phyloP scores from a whole-genome alignment of 2,888 invertebrate genomes.

The Brachycybe producta region DNA sequence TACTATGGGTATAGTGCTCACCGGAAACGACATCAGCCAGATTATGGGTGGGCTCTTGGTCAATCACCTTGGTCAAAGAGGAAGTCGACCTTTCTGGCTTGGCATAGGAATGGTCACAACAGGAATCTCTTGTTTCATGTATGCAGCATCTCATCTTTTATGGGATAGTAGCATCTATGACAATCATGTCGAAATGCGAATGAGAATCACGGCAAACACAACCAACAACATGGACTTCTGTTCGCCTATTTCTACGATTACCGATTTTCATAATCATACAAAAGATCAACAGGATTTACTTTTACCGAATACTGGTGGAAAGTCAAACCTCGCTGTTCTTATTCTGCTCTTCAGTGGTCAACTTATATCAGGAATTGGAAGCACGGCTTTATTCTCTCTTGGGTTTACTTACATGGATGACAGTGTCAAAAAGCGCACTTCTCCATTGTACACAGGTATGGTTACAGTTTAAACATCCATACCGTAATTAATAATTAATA shows the following conservation, averaged over 20 bases:
- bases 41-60: constrained; percentile 50
- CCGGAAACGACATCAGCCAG: constrained; percentile 60
- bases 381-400: constrained; percentile 49
- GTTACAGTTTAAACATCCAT: constrained; percentile 20
- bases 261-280: too few relatives aligned
- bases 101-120: constrained; percentile 50
- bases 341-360: constrained; percentile 51
- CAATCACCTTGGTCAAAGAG: constrained; percentile 55
- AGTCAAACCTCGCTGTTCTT: constrained; percentile 45
- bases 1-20: constrained; percentile 49
- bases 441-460: constrained; percentile 51
- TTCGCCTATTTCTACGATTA: too few relatives aligned
- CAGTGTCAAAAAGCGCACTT: constrained; percentile 51
- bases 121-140: constrained; percentile 51
- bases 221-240: too few relatives aligned
- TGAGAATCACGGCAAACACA: background rate
- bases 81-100: constrained; percentile 60
- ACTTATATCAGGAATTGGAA: constrained; percentile 53
- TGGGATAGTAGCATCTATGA: background rate
- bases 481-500: background rate
- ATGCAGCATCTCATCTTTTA: constrained; percentile 34
- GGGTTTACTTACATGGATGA: constrained; percentile 57
- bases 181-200: too few relatives aligned
- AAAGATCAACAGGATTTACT: too few relatives aligned
- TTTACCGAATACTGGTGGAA: too few relatives aligned